These are phyloP conservation scores for Octodon degus DNA, from an alignment of 2,113 vertebrate species.

Conservation along the genomic window DNA sequence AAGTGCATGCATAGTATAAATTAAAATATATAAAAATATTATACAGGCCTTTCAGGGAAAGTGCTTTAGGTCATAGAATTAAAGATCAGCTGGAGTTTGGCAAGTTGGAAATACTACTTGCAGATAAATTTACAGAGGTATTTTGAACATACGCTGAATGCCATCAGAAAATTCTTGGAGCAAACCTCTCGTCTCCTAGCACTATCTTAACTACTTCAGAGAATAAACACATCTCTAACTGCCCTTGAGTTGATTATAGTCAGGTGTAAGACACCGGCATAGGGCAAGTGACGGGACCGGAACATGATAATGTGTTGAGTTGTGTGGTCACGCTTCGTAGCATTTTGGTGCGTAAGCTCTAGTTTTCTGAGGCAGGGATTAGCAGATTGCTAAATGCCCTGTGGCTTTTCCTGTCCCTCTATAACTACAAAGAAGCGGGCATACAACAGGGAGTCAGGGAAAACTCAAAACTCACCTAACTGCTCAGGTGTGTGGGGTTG, in stretches of 20 bases:
- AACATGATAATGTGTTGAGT: constrained; percentile 13
- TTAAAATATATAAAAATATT: not conserved
- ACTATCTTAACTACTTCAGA: not conserved
- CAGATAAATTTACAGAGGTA: not conserved
- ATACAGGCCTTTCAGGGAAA: not conserved
- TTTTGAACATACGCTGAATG: constrained; percentile 6
- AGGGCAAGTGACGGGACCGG: not conserved
- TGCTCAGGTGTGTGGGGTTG: constrained; percentile 6
- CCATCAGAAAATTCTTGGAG: not conserved
- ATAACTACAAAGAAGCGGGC: not conserved
- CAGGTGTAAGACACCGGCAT: not conserved
- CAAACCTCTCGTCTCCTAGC: not conserved
- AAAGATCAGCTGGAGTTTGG: constrained; percentile 9
- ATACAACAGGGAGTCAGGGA: not conserved
- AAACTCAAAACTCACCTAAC: constrained; percentile 2
- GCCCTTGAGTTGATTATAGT: not conserved
- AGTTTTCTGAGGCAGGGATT: constrained; percentile 24
- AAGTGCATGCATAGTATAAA: not conserved
- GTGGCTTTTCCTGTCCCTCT: constrained; percentile 5
- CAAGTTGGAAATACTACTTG: not conserved
- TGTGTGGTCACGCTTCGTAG: not conserved
- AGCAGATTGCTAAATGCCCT: constrained; percentile 5
- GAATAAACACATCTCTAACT: not conserved
- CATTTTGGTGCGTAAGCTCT: constrained; percentile 32
- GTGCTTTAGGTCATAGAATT: not conserved